Base-by-base conservation (phyloP, 1,140 invertebrate species). In the Drosophila miranda region DNA sequence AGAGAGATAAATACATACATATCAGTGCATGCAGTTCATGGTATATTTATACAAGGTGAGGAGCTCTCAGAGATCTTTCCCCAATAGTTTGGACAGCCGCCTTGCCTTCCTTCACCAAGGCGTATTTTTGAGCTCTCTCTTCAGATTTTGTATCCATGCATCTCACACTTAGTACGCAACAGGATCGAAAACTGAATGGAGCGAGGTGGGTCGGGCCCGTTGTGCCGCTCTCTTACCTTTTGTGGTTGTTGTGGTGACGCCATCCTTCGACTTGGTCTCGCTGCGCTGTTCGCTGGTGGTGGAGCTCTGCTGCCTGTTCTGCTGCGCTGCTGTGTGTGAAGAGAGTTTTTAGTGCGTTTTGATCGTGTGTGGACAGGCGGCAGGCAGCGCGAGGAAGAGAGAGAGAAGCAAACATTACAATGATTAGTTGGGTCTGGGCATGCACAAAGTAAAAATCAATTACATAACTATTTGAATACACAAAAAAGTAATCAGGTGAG, bases 171-270 rank as follows among this genome's bases (percentile, higher is more conserved):
- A 19, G 2, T 19, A 19, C 2, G 19, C 19, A 19, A 19, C 1
- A 19, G 19, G 19, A 19, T 19, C 19, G 1, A 19, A 19, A 19
- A 19, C 19, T 19, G 19, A 19, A 19, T 19, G 19, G 19, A 19
- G 19, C 23, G 23, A 5, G 23, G 23, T 4, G 4, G 23, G 23
- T 3, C 19, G 23, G 23, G 5, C 2, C 23, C 23, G 23, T 23
- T 3, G 23, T 23, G 5, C 23, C 23, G 23, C 3, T 26, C 11
- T 38, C 11, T 59, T 51, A 91, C 79, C 84, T 88, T 90, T 90
- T 57, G 89, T 90, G 75, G 89, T 90, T 74, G 89, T 90, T 55
- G 89, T 90, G 57, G 89, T 90, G 54, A 90, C 88, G 80, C 90
- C 89, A 78, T 90, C 89, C 74, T 90, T 86, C 43, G 89, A 88